Base-by-base conservation (phyloP, 1,140 invertebrate species). In the Drosophila kohkoa region DNA sequence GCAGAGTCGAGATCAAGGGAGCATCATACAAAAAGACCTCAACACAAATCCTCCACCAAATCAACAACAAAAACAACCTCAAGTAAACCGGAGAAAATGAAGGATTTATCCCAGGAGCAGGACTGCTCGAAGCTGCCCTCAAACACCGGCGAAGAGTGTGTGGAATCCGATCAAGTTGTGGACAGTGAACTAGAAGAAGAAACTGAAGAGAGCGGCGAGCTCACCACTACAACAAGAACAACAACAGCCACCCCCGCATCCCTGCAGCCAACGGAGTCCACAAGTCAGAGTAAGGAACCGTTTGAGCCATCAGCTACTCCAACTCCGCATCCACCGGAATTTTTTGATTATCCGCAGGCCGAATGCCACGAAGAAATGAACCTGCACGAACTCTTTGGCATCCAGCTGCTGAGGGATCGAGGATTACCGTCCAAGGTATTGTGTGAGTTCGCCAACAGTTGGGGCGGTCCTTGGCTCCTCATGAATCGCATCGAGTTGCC, bases 391-490 rank as follows among this genome's bases (percentile, higher is more conserved):
- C 48, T 87, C 3, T 86, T 86, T 35, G 82, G 82, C 13, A 51
- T 86, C 0, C 13, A 20, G 0, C 32, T 86, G 11, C 51, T 49
- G 0, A 46, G 58, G 5, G 82, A 86, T 58, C 68, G 72, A 0
- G 82, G 82, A 0, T n/a, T 86, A 15, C 52, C 82, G 45, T 62
- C 51, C 30, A 86, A 82, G 46, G 38, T 86, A 1, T 5, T 71
- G 41, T 86, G 82, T 30, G 38, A 54, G 0, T 86, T 86, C 25
- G 11, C 30, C 2, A 86, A 86, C 15, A 48, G 25, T 15, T 86
- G 82, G 82, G 45, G 52, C 3, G 82, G 82, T 38, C 82, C 82
- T n/a, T 86, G 82, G 82, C 41, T 87, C 2, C 69, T 86, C n/a
- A 87, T 82, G 82, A 74, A 65, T 0, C 82, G 82, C 5, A 73